Evolutionary conservation across 2,888 invertebrate genomes (phyloP).

Genomic region (Stenolophus ochropezus): DNA sequence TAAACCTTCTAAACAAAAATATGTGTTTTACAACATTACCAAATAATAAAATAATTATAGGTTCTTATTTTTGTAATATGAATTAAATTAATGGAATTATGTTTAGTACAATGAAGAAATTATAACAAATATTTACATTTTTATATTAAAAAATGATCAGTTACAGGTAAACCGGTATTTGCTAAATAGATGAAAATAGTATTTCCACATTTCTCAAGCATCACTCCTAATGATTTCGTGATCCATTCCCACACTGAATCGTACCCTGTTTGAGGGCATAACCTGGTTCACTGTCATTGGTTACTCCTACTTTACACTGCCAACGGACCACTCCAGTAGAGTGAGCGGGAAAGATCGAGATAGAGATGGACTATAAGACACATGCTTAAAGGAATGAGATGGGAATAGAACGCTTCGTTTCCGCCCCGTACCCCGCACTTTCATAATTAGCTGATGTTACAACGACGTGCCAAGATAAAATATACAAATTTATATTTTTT

Average conservation of each 20-base stretch:
- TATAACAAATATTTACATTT: too few species aligned
- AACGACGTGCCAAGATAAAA: conserved; percentile 46
- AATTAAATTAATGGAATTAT: too few species aligned
- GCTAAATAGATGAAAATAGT: not conserved
- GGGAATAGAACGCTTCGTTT: conserved; percentile 16
- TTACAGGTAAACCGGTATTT: not conserved
- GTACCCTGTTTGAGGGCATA: conserved; percentile 60
- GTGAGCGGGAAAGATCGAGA: conserved; percentile 44
- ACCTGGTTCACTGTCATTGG: conserved; percentile 56
- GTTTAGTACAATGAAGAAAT: too few species aligned
- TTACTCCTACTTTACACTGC: conserved; percentile 55
- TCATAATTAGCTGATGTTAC: conserved; percentile 44
- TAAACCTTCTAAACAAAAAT: not conserved
- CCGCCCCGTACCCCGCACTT: not conserved
- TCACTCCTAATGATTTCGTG: conserved; percentile 52
- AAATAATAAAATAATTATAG: too few species aligned
- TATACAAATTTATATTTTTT: conserved; percentile 17
- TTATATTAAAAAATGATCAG: too few species aligned
- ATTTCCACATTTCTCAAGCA: conserved; percentile 51
- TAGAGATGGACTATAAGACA: conserved; percentile 40
- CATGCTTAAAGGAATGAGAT: conserved; percentile 35
- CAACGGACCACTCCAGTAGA: conserved; percentile 29
- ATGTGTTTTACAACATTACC: too few species aligned
- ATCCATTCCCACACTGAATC: conserved; percentile 55
- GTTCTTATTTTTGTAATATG: too few species aligned